Conservation (phyloP, 2,113 vertebrate genomes). For the Narcine bancroftii region DNA sequence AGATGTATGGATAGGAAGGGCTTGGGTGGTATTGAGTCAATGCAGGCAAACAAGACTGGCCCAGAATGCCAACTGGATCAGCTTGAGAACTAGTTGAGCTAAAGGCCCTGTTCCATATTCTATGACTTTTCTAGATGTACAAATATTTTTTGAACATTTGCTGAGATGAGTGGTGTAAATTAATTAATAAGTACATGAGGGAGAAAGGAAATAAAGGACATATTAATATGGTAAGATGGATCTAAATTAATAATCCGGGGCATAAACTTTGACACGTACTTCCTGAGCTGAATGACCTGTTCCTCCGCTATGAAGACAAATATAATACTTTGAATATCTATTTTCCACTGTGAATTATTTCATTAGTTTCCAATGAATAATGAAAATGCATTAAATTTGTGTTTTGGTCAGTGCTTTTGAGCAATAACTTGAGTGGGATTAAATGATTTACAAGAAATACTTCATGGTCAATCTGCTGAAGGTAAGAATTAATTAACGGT, state of each 20-base stretch:
- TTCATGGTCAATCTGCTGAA: constrained; percentile 1
- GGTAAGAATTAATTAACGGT: constrained; percentile 5
- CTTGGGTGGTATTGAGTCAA: no score
- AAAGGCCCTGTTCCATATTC: no score
- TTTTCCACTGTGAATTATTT: not conserved
- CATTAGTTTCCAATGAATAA: not conserved
- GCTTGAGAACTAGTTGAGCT: no score
- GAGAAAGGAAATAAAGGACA: not conserved
- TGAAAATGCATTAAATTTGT: constrained; percentile 13
- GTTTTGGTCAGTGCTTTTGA: not conserved
- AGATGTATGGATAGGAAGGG: no score
- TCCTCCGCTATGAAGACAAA: not conserved
- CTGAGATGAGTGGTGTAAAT: not conserved
- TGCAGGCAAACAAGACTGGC: no score
- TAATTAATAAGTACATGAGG: not conserved
- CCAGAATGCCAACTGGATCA: no score
- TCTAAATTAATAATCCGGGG: not conserved
- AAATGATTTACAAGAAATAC: not conserved
- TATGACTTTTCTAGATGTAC: no score
- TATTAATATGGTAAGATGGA: not conserved
- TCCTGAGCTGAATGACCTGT: not conserved
- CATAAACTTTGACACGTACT: not conserved
- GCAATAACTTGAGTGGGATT: not conserved
- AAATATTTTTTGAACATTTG: not conserved
- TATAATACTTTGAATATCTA: not conserved